Evolutionary conservation across 2,113 vertebrate genomes (phyloP).

Genomic region (Anolis sagrei): DNA sequence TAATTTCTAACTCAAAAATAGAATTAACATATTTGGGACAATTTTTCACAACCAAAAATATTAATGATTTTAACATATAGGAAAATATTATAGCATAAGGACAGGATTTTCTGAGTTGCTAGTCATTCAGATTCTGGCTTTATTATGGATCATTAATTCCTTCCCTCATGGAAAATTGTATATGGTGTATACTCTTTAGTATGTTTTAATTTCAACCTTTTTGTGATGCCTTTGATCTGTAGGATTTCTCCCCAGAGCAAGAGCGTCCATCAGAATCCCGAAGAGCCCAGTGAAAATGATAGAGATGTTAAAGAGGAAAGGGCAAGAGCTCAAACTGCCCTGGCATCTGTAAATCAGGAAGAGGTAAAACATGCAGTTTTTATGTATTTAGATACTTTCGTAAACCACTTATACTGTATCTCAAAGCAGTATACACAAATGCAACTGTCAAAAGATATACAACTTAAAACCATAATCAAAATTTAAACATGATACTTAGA

Average conservation of each 20-base stretch:
- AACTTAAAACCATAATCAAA: too few relatives aligned
- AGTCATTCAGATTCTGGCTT: background rate
- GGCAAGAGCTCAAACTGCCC: slow-evolving; percentile 68
- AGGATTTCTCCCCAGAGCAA: slow-evolving; percentile 60
- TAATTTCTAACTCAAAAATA: background rate
- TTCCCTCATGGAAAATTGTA: background rate
- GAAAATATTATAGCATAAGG: background rate
- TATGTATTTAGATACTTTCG: background rate
- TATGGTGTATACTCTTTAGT: background rate
- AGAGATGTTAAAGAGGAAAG: slow-evolving; percentile 86
- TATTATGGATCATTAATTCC: background rate
- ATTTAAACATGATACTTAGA: too few relatives aligned
- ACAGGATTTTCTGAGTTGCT: background rate
- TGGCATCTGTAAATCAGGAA: slow-evolving; percentile 67
- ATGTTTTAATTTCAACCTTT: background rate
- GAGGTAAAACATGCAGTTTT: slow-evolving; percentile 68
- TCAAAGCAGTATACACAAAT: too few relatives aligned
- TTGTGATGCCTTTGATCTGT: accelerated
- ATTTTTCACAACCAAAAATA: background rate
- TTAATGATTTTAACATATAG: too few relatives aligned
- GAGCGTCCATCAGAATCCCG: slow-evolving; percentile 70
- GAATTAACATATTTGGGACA: background rate
- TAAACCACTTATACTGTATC: too few relatives aligned
- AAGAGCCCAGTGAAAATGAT: slow-evolving; percentile 80
- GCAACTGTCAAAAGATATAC: too few relatives aligned